These are phyloP conservation scores for Whitmania pigra DNA, from an alignment of 1,140 invertebrate genomes.

Conservation along the genomic window DNA sequence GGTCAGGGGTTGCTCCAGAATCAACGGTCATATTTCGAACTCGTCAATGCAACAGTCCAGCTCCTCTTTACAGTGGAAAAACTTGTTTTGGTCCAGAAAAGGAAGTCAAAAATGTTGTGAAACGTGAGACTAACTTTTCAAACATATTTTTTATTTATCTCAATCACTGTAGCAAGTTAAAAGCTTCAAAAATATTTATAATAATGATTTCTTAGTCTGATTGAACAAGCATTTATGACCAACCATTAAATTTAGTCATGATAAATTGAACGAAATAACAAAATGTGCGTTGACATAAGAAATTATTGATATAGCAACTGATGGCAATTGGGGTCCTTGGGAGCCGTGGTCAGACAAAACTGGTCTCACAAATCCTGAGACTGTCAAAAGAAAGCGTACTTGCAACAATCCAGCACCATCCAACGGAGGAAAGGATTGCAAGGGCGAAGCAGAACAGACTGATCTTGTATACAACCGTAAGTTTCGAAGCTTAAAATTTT, in stretches of 20 bases:
- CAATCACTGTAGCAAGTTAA: too few species aligned
- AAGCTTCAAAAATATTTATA: too few species aligned
- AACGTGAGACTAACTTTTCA: too few species aligned
- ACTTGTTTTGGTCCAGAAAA: conserved; percentile 17
- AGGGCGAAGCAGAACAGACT: conserved; percentile 8
- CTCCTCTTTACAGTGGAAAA: conserved; percentile 18
- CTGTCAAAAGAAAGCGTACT: conserved; percentile 7
- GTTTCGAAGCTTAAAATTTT: too few species aligned
- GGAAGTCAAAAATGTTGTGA: conserved; percentile 18
- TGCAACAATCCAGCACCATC: conserved; percentile 22
- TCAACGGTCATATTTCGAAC: conserved; percentile 21
- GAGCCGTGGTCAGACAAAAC: background rate
- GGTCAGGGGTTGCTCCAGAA: conserved; percentile 33
- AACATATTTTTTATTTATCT: too few species aligned
- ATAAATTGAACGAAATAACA: too few species aligned
- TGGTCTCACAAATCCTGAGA: background rate
- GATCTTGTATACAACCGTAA: too few species aligned
- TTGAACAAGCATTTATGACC: too few species aligned
- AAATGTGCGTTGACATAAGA: background rate
- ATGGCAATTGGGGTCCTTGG: conserved; percentile 16
- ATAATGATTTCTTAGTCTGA: too few species aligned
- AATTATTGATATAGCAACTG: conserved; percentile 1
- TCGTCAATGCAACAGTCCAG: conserved; percentile 15
- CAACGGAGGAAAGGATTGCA: conserved; percentile 15
- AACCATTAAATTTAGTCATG: too few species aligned